These are phyloP conservation scores for Eristalinus sepulchralis DNA, from an alignment of 2,888 invertebrate genomes.

Conservation along the genomic window DNA sequence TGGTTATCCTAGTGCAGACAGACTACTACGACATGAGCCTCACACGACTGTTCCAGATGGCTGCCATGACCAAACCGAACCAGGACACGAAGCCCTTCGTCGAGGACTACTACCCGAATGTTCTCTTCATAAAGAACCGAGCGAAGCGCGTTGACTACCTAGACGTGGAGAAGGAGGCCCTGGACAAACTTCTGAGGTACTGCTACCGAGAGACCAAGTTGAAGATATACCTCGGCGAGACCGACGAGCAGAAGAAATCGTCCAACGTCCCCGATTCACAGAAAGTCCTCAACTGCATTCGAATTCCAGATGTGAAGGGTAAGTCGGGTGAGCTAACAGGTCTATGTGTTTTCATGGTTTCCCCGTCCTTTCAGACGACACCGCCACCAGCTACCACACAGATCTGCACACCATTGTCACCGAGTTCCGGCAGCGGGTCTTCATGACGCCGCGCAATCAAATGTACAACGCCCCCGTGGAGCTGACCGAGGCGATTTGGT, in stretches of 20 bases:
- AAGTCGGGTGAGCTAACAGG: not conserved
- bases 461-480: constrained; percentile 74
- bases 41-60: constrained; percentile 83
- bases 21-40: constrained; percentile 93
- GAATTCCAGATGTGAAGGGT: constrained; percentile 74
- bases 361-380: constrained; percentile 56
- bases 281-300: constrained; percentile 73
- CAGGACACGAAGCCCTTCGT: constrained; percentile 79
- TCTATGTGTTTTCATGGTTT: not conserved
- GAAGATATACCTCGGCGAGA: constrained; percentile 74
- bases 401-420: constrained; percentile 72
- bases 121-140: constrained; percentile 91
- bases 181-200: constrained; percentile 74
- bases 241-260: constrained; percentile 72
- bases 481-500: constrained; percentile 77
- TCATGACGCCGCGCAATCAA: constrained; percentile 76
- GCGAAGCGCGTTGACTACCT: constrained; percentile 89
- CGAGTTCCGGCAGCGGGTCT: constrained; percentile 75
- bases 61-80: constrained; percentile 81
- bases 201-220: constrained; percentile 76
- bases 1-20: constrained; percentile 93
- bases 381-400: constrained; percentile 72
- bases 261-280: constrained; percentile 70
- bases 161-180: constrained; percentile 78
- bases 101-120: constrained; percentile 89